phyloP scores from a whole-genome alignment of 2,113 vertebrate genomes.

The Rhynchomys soricoides region DNA sequence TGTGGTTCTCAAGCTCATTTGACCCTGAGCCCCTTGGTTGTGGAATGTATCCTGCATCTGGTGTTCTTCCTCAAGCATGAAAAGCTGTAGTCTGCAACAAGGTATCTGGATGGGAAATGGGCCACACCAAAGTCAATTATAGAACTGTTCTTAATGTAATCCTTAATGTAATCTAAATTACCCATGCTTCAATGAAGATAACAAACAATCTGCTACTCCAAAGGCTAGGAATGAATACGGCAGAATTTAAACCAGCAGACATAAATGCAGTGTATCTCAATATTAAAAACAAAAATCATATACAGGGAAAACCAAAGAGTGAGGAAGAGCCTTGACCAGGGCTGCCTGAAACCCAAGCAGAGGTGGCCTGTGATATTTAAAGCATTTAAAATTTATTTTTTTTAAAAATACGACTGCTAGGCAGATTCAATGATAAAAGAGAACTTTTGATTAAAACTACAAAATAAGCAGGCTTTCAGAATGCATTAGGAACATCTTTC shows the following conservation, averaged over 20 bases:
- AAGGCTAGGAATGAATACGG: constrained; percentile 92
- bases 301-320: constrained; percentile 81
- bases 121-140: constrained; percentile 89
- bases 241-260: constrained; percentile 90
- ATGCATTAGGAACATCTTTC: constrained; percentile 92
- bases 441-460: constrained; percentile 89
- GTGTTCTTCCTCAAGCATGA: constrained; percentile 39
- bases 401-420: constrained; percentile 89
- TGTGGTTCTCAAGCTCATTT: neutral
- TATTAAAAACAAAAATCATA: constrained; percentile 67
- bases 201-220: constrained; percentile 92
- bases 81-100: constrained; percentile 94
- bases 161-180: constrained; percentile 89
- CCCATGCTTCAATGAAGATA: constrained; percentile 89
- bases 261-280: constrained; percentile 90
- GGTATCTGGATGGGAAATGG: constrained; percentile 95
- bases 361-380: constrained; percentile 87
- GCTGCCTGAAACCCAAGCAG: constrained; percentile 89
- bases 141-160: constrained; percentile 87
- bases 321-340: constrained; percentile 85
- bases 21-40: neutral
- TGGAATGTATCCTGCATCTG: neutral
- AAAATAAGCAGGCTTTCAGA: constrained; percentile 89
- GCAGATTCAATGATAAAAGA: constrained; percentile 93
- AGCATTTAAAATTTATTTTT: constrained; percentile 89